Base-by-base conservation (phyloP, 2,888 invertebrate genomes). In the Mechanitis messenoides region DNA sequence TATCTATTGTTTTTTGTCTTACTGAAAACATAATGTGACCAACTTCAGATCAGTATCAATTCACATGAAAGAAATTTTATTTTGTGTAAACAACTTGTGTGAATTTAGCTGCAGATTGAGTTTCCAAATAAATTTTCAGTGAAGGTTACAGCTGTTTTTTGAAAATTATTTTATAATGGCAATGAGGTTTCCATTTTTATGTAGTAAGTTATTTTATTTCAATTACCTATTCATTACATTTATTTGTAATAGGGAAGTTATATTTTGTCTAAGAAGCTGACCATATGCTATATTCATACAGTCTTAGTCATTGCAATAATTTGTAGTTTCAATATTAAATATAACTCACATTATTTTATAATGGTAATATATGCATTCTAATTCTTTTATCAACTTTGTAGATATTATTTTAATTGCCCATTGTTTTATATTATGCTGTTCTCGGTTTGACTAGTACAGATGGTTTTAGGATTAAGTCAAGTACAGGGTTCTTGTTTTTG, bases 131-230 rank as follows among this genome's bases (percentile, higher is more conserved):
- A 75, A 71, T 76, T 85, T 87, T 87, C 85, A 85, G 84, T 81
- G 74, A 79, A 83, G 79, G 76, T 74, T 79, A 83, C 84, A 69
- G 66, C 64, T 68, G 59, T 68, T 65, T 69, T 67, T 55, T 62
- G 64, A 35, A 58, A 67, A 62, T 67, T 69, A 42, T 62, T 33
- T 58, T 60, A 38, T 64, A 67, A 62, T 63, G 54, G 70, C 67
- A 65, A 86, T 87, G 84, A 80, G 79, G 70, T 78, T 77, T 62
- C 78, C 83, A 63, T 87, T 85, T 75, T 72, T 77, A 45, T 85
- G 84, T 73, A 79, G 87, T 87, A 71, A 85, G 87, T 76, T 53
- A 42, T 45, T 57, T 38, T 46, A 33, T 31, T 20, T 55, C 20
- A 33, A 20, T 56, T 9, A 42, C 11, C 3, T 20, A 9, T 46